These are phyloP conservation scores for Pelodytes ibericus DNA, from an alignment of 2,797 vertebrate species.

Conservation along the genomic window DNA sequence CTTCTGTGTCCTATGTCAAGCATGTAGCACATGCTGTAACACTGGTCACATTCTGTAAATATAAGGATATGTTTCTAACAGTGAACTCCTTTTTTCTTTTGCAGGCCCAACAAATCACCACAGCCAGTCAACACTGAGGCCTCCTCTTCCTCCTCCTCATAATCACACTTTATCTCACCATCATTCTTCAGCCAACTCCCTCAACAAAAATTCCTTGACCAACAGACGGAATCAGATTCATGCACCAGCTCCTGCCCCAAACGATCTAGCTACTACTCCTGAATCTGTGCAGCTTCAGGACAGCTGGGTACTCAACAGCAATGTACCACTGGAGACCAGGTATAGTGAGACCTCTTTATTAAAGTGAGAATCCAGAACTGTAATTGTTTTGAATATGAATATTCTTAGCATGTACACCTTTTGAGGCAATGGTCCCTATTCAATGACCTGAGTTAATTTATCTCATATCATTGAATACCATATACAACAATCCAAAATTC, in stretches of 20 bases:
- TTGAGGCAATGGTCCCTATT: no score
- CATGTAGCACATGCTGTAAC: no score
- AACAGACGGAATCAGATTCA: constrained; percentile 93
- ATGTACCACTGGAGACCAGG: constrained; percentile 86
- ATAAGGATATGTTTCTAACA: no score
- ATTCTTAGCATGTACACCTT: no score
- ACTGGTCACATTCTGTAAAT: no score
- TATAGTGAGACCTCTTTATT: constrained; percentile 60
- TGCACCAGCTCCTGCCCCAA: constrained; percentile 82
- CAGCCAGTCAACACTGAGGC: constrained; percentile 92
- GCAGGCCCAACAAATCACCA: constrained; percentile 93
- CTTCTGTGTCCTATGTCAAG: no score
- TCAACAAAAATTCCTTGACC: constrained; percentile 94
- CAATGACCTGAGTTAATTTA: no score
- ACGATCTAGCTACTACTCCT: constrained; percentile 92
- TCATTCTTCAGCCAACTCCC: constrained; percentile 93
- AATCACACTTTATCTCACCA: constrained; percentile 94
- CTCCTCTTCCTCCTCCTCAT: constrained; percentile 94
- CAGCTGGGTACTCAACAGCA: constrained; percentile 88
- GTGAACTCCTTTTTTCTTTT: constrained; percentile 20
- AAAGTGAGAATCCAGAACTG: not conserved
- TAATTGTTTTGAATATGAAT: no score
- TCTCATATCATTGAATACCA: no score
- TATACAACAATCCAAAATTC: no score
- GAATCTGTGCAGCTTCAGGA: constrained; percentile 94